Base-by-base conservation (phyloP, 2,888 invertebrate species). In the Lasiommata megera region DNA sequence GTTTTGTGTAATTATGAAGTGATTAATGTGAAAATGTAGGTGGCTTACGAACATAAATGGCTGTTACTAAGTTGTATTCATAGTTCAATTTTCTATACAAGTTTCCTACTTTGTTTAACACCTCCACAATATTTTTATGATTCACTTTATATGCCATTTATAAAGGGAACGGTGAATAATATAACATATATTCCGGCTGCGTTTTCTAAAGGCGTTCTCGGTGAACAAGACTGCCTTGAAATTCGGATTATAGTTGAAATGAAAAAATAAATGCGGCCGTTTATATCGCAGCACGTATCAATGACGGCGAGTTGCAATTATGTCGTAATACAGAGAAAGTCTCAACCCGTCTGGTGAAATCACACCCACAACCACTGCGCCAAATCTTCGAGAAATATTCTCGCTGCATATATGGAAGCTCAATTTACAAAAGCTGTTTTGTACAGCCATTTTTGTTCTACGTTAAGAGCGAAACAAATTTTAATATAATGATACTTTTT, bases 311-410 rank as follows among this genome's bases (percentile, higher is more conserved):
- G 60, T 60, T 38, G 50, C 46, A 60, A 64, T 62, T 55, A 66
- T 61, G 68, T 87, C 84, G 77, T 85, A 79, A 84, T 23, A 23
- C 69, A 77, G 88, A 86, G 89, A 90, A 89, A 90, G 89, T 82
- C 71, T 78, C 72, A 72, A 66, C 62, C 76, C 72, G 80, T 72
- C 81, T 87, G 87, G 87, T 83, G 87, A 89, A 89, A 88, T 84
- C 85, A 82, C 88, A 78, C 89, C 88, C 85, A 88, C 89, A 73
- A 68, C 77, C 70, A 72, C 74, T 81, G 86, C 82, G 88, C 86
- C 82, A 82, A 88, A 87, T 86, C 75, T 81, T 80, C 72, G 74
- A 77, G 69, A 79, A 76, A 76, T 63, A 70, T 70, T 74, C 76
- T 73, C 76, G 75, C 74, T 76, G 69, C 75, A 73, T 80, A 79